Conservation (phyloP, 2,888 invertebrate genomes). For the Drosophila merina region DNA sequence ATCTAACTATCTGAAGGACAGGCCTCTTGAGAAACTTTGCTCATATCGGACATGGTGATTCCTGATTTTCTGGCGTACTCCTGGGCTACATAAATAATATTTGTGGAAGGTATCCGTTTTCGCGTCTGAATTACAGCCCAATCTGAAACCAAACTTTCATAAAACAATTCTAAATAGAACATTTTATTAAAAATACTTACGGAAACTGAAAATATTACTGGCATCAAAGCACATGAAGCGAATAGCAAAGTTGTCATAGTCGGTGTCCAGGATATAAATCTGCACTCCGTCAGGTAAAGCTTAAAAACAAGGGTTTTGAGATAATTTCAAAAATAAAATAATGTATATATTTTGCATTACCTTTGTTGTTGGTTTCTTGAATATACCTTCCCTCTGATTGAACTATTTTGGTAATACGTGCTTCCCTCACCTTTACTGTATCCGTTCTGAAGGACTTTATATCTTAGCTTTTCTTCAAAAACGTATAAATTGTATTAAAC, state of each 20-base stretch:
- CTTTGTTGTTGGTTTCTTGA: neutral
- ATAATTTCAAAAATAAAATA: neutral
- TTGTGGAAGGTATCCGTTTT: neutral
- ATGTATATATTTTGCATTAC: neutral
- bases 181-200: conserved; percentile 32
- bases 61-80: conserved; percentile 1
- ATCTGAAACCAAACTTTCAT: conserved; percentile 20
- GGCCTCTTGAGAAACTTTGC: conserved; percentile 21
- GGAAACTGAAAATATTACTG: conserved; percentile 4
- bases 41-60: conserved; percentile 7
- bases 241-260: conserved; percentile 86
- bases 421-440: neutral
- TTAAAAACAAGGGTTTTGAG: neutral
- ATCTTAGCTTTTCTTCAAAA: too few species aligned
- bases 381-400: neutral
- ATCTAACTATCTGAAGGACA: conserved; percentile 43
- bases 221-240: conserved; percentile 85
- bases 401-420: neutral
- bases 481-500: neutral
- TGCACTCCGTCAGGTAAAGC: conserved; percentile 11
- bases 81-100: neutral
- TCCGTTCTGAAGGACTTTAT: conserved; percentile 8
- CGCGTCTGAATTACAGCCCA: conserved; percentile 45
- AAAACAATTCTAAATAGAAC: neutral
- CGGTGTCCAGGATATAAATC: conserved; percentile 85